These are phyloP conservation scores for Sinhomidia bicolor DNA, from an alignment of 2,888 invertebrate genomes.

Conservation along the genomic window DNA sequence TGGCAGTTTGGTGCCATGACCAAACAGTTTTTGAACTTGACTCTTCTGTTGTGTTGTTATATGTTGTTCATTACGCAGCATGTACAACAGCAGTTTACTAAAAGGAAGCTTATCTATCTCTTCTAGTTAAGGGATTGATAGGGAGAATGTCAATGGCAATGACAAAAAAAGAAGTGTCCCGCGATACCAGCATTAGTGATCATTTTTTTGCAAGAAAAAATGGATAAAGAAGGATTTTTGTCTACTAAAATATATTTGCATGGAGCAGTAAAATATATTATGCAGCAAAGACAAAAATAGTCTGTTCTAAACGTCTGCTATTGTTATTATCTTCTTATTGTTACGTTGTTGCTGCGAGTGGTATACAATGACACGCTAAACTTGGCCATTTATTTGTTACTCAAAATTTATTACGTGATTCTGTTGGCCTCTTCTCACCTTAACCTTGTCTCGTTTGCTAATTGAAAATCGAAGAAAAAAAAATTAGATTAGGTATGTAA, in stretches of 20 bases:
- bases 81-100: not conserved
- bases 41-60: constrained; percentile 23
- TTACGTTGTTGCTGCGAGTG: not conserved
- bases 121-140: not conserved
- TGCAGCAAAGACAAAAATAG: constrained; percentile 23
- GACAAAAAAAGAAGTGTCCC: constrained; percentile 49
- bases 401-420: constrained; percentile 45
- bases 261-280: not conserved
- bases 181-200: not conserved
- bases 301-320: not conserved
- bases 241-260: not conserved
- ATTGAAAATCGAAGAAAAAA: constrained; percentile 38
- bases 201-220: constrained; percentile 6
- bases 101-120: constrained; percentile 36
- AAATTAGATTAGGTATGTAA: constrained; percentile 32
- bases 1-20: not conserved
- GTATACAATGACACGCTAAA: constrained; percentile 23
- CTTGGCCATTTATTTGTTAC: constrained; percentile 20
- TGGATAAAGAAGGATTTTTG: constrained; percentile 36
- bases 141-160: constrained; percentile 65
- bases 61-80: no score
- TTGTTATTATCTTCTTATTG: no score
- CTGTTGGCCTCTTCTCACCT: constrained; percentile 20
- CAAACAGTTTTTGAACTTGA: constrained; percentile 50
- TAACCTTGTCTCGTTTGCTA: constrained; percentile 39